These are phyloP conservation scores for Hirudo medicinalis DNA, from an alignment of 1,140 invertebrate genomes.

Conservation along the genomic window DNA sequence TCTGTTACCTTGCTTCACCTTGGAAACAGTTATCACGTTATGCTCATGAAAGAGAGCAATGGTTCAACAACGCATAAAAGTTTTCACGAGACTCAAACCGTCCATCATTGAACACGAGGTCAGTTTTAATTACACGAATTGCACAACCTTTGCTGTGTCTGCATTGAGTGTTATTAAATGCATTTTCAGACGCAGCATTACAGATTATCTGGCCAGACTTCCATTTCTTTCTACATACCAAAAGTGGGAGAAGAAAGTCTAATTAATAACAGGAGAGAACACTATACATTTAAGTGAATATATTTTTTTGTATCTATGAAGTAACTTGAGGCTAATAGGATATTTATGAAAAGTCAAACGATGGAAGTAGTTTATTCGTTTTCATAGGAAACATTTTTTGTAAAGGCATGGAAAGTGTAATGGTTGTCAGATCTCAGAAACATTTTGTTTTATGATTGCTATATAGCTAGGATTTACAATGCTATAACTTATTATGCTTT, in stretches of 20 bases:
- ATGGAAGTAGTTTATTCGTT: too few relatives aligned
- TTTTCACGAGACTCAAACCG: slow-evolving; percentile 39
- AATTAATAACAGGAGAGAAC: slow-evolving; percentile 41
- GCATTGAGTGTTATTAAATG: slow-evolving; percentile 9
- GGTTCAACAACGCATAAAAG: slow-evolving; percentile 42
- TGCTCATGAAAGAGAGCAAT: slow-evolving; percentile 25
- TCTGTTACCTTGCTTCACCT: too few relatives aligned
- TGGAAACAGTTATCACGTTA: too few relatives aligned
- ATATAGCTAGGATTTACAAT: too few relatives aligned
- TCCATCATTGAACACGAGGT: slow-evolving; percentile 37
- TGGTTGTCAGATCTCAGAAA: too few relatives aligned
- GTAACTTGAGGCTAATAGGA: too few relatives aligned
- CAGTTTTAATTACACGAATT: slow-evolving; percentile 17
- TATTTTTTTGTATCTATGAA: neutral
- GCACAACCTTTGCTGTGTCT: too few relatives aligned
- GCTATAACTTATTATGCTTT: too few relatives aligned
- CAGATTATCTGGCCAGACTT: slow-evolving; percentile 25
- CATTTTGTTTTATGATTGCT: too few relatives aligned
- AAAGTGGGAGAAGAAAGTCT: slow-evolving; percentile 36
- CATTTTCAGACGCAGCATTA: slow-evolving; percentile 14
- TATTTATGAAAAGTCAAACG: too few relatives aligned
- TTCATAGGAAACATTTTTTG: too few relatives aligned
- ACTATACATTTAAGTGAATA: slow-evolving; percentile 37
- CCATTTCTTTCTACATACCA: slow-evolving; percentile 33
- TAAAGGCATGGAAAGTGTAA: too few relatives aligned